phyloP scores from a whole-genome alignment of 2,888 invertebrate genomes.

The Sepiola atlantica region DNA sequence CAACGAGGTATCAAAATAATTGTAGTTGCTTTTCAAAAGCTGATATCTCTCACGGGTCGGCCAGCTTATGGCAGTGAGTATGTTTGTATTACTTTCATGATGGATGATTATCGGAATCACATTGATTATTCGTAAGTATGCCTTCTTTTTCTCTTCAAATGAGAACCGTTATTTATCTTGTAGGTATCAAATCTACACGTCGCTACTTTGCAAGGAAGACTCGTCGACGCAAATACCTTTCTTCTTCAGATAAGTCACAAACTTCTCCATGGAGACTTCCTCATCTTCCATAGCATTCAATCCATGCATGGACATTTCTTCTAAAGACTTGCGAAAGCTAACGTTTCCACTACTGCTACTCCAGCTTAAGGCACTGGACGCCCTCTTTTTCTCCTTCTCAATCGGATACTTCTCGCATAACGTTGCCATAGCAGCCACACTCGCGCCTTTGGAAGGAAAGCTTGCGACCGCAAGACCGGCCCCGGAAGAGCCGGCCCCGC shows the following conservation, averaged over 20 bases:
- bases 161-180: not conserved
- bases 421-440: not conserved
- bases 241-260: conserved; percentile 33
- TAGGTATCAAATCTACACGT: not conserved
- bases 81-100: not conserved
- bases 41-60: not conserved
- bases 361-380: conserved; percentile 40
- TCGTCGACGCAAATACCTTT: conserved; percentile 1
- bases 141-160: not conserved
- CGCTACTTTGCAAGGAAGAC: conserved; percentile 1
- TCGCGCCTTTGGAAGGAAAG: conserved; percentile 12
- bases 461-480: not conserved
- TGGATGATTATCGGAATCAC: not conserved
- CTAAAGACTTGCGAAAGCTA: conserved; percentile 24
- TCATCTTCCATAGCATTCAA: conserved; percentile 35
- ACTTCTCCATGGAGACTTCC: conserved; percentile 42
- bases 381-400: not conserved
- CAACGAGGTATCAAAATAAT: not conserved
- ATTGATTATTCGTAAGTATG: not conserved
- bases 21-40: not conserved
- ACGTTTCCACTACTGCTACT: conserved; percentile 38
- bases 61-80: not conserved
- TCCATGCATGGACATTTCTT: conserved; percentile 42
- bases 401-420: not conserved
- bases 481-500: not conserved